Base-by-base conservation (phyloP, 2,888 invertebrate genomes). In the Cosmia trapezina region DNA sequence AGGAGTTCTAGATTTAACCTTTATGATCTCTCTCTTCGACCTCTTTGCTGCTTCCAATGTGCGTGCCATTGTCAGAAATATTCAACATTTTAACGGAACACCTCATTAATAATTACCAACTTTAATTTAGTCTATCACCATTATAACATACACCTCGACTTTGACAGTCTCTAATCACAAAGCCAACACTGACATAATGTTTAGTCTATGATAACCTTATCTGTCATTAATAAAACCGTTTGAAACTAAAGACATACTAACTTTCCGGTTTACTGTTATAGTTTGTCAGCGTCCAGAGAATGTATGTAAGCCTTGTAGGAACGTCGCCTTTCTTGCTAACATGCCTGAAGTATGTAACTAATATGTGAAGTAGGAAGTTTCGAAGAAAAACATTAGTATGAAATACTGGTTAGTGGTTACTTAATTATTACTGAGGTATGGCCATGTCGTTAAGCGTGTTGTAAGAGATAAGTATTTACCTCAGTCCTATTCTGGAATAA, bases 141-240 rank as follows among this genome's bases (percentile, higher is more conserved):
- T 73, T 77, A 73, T 65, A 78, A 73, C 56, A 79, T 12, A 33
- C 14, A 73, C 59, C 56, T 73, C 59, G 45, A 69, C 74, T 76
- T 78, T 72, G 74, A 67, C 66, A 41, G 45, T 33, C 22, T 57
- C 53, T 76, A 75, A 83, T 78, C 79, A 33, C 45, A 73, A 70
- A 72, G 57, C 67, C 57, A 78, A 80, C 78, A 64, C 61, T 86
- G 83, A 83, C 82, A 75, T 83, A 82, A 85, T 86, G 77, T 83
- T 83, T 78, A 65, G 73, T 76, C 61, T 70, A 51, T 73, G 86
- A 85, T 86, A 83, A 66, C 70, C 67, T 73, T 85, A 85, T 83
- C 83, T 79, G 54, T 78, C 73, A 86, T 77, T 78, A 79, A 78
- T 82, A 69, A 78, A 75, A 65, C 63, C 60, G 47, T 71, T 54